Base-by-base conservation (phyloP, 2,113 vertebrate species). In the Pterocles gutturalis region DNA sequence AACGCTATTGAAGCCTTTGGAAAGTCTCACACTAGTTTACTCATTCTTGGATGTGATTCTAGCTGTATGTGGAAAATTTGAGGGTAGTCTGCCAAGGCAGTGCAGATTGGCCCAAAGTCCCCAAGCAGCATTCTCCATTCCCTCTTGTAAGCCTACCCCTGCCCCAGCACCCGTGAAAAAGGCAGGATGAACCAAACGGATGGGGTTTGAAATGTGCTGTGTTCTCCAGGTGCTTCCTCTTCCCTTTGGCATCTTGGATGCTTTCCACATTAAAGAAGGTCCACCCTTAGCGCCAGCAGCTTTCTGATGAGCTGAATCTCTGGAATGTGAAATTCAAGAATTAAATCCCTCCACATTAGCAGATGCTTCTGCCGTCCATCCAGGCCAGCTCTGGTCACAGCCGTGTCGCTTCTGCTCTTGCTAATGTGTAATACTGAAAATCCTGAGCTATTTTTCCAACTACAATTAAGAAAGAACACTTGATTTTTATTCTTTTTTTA, bases 311-410 rank as follows among this genome's bases (percentile, higher is more conserved):
- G 55, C 70, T 66, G 77, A n/a, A 49, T 55, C 53, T 48, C 60
- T 92, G 95, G 51, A 53, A 87, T 67, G 88, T 82, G 93, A 93
- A 87, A 95, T 66, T 29, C 38, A 61, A 61, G 77, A 76, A 64
- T 78, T 64, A 71, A 95, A 93, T 93, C 85, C 48, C 43, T 57
- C 26, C 25, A 12, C 49, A 5, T 81, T 71, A 3, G 0, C 72
- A 67, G 77, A 25, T 14, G 3, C 41, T 78, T 22, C 31, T 75
- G 49, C 55, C 29, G 8, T 67, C 69, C n/a, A 11, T n/a, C 26
- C n/a, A 58, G 78, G 36, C n/a, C 66, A 65, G 31, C 85, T 71
- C 79, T 95, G 90, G 43, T 33, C 58, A 13, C 60, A 85, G 53
- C 66, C 4, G 1, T 22, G 36, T 70, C n/a, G 13, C 41, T 90